Evolutionary conservation across 2,113 vertebrate genomes (phyloP).

Genomic region (Lates calcarifer): DNA sequence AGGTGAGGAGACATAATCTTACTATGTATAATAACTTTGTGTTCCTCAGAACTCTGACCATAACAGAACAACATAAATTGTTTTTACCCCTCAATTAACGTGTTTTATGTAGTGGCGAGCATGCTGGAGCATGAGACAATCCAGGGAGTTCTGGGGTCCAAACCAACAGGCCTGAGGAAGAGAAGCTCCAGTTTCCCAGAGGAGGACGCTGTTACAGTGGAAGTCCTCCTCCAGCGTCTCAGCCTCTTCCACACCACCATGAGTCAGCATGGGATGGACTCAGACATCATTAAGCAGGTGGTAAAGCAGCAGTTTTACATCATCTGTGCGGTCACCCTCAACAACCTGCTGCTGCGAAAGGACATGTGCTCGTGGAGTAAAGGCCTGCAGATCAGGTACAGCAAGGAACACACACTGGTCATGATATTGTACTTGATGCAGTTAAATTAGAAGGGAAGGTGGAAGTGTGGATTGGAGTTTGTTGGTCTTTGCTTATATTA

Average conservation of each 20-base stretch:
- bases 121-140: slow-evolving; percentile 97
- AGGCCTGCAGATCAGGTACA: slow-evolving; percentile 97
- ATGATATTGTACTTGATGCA: not conserved
- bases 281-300: slow-evolving; percentile 91
- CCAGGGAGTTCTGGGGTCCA: slow-evolving; percentile 94
- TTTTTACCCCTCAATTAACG: not conserved
- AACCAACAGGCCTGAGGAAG: slow-evolving; percentile 93
- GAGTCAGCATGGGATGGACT: slow-evolving; percentile 92
- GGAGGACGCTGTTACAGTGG: slow-evolving; percentile 90
- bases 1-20: slow-evolving; percentile 81
- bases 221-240: slow-evolving; percentile 92
- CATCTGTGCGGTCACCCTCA: slow-evolving; percentile 91
- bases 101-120: slow-evolving; percentile 86
- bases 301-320: slow-evolving; percentile 96
- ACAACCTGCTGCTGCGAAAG: slow-evolving; percentile 95
- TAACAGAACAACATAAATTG: not conserved
- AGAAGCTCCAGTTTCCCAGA: slow-evolving; percentile 90
- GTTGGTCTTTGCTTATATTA: not conserved
- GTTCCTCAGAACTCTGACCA: not conserved
- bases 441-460: not conserved
- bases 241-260: slow-evolving; percentile 90
- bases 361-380: slow-evolving; percentile 99
- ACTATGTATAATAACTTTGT: not conserved
- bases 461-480: not conserved
- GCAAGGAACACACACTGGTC: not conserved